Base-by-base conservation (phyloP, 2,888 invertebrate species). In the Maniola hyperantus region DNA sequence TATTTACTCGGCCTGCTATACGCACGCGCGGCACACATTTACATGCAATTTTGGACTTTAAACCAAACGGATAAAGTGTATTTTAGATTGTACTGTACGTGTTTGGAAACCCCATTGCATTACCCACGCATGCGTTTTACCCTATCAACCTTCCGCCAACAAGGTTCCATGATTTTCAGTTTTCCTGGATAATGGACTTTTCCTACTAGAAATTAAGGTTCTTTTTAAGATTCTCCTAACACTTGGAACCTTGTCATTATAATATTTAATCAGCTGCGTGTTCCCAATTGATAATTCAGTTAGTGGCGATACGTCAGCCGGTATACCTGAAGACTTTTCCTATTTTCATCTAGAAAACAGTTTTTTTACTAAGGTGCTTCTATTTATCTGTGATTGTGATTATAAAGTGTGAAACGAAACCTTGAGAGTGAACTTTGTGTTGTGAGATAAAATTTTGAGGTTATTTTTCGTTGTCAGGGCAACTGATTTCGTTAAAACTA, bases 281-380 rank as follows among this genome's bases (percentile, higher is more conserved):
- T 73, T 83, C 85, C 82, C 85, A 82, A 85, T 89, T 87, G 87
- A 87, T 91, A 91, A 90, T 90, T 90, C 82, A 89, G 90, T 91
- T 87, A 86, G 77, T 75, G 68, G 78, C 77, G 74, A 72, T 77
- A 76, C 81, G 83, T 77, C 83, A 82, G 82, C 77, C 87, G 85
- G 88, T 82, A 79, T 77, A 73, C 79, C 81, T 82, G 79, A 78
- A 80, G 78, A 77, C 74, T 73, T 70, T 71, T 71, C 70, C 71
- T 70, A 66, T 59, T 70, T 69, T 67, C 48, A 18, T 60, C 55
- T 51, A 54, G 57, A 69, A 60, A 53, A 59, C 20, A 44, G 57
- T 69, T 59, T 64, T 69, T 54, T 44, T 44, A 53, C 20, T 20
- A 20, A 44, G 60, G 69, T 73, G 70, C 66, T 66, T 65, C 36